Conservation (phyloP, 2,888 invertebrate genomes). For the Druceiella hillmani region DNA sequence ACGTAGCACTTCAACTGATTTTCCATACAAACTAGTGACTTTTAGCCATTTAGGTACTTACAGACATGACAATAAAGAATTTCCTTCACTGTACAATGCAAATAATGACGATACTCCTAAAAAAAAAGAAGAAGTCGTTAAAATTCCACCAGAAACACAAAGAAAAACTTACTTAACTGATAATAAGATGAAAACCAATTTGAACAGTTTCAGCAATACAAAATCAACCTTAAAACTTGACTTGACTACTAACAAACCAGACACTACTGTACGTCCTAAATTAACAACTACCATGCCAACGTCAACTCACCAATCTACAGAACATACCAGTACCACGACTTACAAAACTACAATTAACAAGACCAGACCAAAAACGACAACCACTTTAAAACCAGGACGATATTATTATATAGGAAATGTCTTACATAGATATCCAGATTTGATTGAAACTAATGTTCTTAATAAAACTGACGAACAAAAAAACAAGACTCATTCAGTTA, state of each 20-base stretch:
- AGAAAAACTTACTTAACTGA: neutral
- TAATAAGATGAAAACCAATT: neutral
- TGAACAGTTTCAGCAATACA: neutral
- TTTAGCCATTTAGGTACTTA: conserved; percentile 49
- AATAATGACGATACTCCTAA: conserved; percentile 20
- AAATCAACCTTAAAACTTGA: conserved; percentile 18
- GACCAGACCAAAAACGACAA: conserved; percentile 36
- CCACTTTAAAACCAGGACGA: conserved; percentile 24
- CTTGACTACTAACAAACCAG: conserved; percentile 31
- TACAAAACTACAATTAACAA: conserved; percentile 43
- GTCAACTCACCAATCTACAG: neutral
- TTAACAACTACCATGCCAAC: conserved; percentile 25
- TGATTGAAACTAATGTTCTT: conserved; percentile 21
- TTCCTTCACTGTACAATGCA: conserved; percentile 2
- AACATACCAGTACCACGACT: neutral
- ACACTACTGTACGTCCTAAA: conserved; percentile 25
- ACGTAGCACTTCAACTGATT: conserved; percentile 33
- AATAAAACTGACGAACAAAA: conserved; percentile 22
- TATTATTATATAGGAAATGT: conserved; percentile 45
- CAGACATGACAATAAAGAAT: conserved; percentile 30
- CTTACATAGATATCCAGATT: conserved; percentile 37
- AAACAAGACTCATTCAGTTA: conserved; percentile 28
- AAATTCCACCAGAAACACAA: neutral
- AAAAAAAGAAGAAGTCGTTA: conserved; percentile 28
- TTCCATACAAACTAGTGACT: conserved; percentile 43